phyloP scores from a whole-genome alignment of 2,797 vertebrate genomes.

The Propithecus perrieri region DNA sequence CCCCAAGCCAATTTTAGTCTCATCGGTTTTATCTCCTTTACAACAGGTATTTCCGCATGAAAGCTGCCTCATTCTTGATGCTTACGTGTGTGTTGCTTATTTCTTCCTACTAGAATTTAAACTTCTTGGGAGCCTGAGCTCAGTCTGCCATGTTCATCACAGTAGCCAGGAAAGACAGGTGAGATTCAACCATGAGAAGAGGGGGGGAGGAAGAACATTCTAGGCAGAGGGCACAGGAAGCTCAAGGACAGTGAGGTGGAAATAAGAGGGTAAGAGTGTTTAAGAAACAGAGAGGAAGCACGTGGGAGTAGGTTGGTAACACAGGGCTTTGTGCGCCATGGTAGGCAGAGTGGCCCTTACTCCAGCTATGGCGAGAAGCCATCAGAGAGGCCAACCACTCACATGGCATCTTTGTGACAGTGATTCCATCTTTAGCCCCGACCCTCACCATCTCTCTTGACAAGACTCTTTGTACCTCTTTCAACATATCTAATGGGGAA shows the following conservation, averaged over 20 bases:
- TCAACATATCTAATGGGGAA: background rate
- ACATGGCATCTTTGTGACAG: background rate
- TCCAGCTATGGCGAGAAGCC: fast-evolving
- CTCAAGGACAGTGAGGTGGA: background rate
- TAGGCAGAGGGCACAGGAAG: background rate
- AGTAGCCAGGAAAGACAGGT: background rate
- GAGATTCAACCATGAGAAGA: background rate
- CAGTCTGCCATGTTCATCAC: background rate
- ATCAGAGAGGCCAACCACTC: background rate
- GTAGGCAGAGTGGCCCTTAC: background rate
- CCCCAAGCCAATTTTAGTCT: background rate
- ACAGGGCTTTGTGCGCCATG: fast-evolving
- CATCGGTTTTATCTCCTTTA: background rate
- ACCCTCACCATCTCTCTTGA: background rate
- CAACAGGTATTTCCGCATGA: background rate
- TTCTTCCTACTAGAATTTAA: background rate
- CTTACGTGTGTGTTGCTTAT: background rate
- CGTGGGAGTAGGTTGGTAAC: fast-evolving
- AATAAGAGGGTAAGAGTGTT: background rate
- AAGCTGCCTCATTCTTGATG: background rate
- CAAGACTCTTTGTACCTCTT: background rate
- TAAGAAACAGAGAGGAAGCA: background rate
- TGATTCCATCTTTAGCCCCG: background rate
- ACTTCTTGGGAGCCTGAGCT: background rate
- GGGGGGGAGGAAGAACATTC: background rate